Percentiles rank a stretch among this genome's conserved stretches.
These are phyloP conservation scores for Lepidocyrtinus sp. DNA, from an alignment of 2,888 invertebrate genomes.

Conservation along the genomic window DNA sequence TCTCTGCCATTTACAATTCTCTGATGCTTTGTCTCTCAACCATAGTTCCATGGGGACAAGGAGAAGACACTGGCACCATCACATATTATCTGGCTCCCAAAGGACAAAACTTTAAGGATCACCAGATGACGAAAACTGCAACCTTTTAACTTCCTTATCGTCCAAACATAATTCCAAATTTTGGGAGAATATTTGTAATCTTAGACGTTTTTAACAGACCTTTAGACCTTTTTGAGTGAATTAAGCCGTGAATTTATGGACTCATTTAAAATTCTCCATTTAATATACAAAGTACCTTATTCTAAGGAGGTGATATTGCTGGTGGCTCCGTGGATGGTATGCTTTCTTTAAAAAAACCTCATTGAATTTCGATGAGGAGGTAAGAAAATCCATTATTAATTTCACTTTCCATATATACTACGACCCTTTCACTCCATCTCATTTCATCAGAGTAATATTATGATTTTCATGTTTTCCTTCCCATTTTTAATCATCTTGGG, in stretches of 20 bases:
- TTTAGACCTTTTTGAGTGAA: background rate
- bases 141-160: background rate
- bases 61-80: background rate
- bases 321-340: too few relatives aligned
- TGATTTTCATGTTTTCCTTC: background rate
- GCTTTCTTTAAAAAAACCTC: background rate
- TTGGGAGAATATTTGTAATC: too few relatives aligned
- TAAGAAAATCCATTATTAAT: conserved; percentile 15
- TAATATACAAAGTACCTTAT: background rate
- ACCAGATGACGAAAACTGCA: background rate
- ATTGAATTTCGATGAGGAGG: too few relatives aligned
- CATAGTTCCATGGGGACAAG: conserved; percentile 1
- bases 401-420: background rate
- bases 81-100: background rate
- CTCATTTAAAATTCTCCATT: background rate
- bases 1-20: too few relatives aligned
- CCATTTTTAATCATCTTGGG: background rate
- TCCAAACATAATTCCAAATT: background rate
- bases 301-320: too few relatives aligned
- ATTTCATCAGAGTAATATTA: too few relatives aligned
- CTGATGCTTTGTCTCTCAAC: too few relatives aligned
- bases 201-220: background rate
- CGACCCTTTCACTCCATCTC: too few relatives aligned
- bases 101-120: background rate
- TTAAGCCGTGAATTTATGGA: conserved; percentile 9